These are phyloP conservation scores for Lomographa bimaculata DNA, from an alignment of 2,888 invertebrate species.

Conservation along the genomic window DNA sequence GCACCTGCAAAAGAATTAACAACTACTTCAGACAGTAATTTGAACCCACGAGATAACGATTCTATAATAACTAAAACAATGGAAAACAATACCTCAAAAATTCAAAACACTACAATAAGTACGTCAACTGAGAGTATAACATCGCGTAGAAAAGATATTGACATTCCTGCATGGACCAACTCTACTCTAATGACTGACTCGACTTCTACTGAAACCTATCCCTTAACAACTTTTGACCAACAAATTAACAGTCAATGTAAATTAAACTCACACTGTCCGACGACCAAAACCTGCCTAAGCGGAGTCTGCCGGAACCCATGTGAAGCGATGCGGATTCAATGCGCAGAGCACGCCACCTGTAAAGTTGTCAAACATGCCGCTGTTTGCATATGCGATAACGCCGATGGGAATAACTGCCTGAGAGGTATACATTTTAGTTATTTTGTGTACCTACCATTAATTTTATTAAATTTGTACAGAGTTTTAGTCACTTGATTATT, in stretches of 20 bases:
- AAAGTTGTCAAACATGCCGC: slow-evolving; percentile 85
- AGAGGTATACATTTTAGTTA: slow-evolving; percentile 83
- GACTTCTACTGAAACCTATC: slow-evolving; percentile 63
- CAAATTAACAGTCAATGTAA: slow-evolving; percentile 77
- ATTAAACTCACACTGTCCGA: slow-evolving; percentile 85
- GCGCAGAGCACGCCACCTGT: slow-evolving; percentile 85
- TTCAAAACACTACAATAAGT: slow-evolving; percentile 44
- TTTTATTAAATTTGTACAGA: too few relatives aligned
- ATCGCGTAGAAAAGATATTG: slow-evolving; percentile 69
- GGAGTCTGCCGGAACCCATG: slow-evolving; percentile 87
- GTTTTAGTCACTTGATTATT: too few relatives aligned
- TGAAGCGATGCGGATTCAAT: slow-evolving; percentile 69
- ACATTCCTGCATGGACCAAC: slow-evolving; percentile 76
- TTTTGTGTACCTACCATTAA: slow-evolving; percentile 50
- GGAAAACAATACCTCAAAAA: slow-evolving; percentile 18
- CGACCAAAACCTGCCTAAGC: slow-evolving; percentile 85
- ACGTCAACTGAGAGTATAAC: slow-evolving; percentile 69
- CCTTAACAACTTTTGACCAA: slow-evolving; percentile 45
- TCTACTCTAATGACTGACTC: slow-evolving; percentile 61
- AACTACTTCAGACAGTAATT: too few relatives aligned
- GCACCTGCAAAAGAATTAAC: too few relatives aligned
- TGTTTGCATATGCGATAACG: slow-evolving; percentile 85
- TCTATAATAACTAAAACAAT: slow-evolving; percentile 1
- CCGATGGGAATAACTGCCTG: slow-evolving; percentile 83
- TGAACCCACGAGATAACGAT: not conserved